Conservation (phyloP, 2,888 invertebrate species). For the Diarsia rubi region DNA sequence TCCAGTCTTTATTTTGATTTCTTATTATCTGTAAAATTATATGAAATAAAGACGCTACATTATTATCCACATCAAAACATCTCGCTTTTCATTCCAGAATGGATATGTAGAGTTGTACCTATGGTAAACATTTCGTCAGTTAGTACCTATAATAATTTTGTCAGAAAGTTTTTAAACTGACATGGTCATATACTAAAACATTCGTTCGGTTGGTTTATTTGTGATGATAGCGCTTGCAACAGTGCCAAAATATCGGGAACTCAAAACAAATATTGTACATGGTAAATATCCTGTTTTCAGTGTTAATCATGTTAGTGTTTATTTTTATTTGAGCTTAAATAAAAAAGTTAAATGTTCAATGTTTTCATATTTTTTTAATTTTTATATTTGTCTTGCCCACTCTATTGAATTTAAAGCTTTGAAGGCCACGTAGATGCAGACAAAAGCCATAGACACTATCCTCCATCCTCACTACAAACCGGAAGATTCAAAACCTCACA, state of each 20-base stretch:
- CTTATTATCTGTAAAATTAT: background rate
- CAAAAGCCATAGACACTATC: slow-evolving; percentile 1
- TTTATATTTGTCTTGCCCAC: too few relatives aligned
- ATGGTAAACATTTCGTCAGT: background rate
- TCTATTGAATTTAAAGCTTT: background rate
- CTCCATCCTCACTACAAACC: background rate
- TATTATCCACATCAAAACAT: background rate
- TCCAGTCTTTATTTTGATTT: background rate
- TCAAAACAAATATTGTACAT: background rate
- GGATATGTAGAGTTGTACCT: background rate
- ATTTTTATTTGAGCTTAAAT: background rate
- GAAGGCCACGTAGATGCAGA: background rate
- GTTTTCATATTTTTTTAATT: background rate
- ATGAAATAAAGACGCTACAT: background rate
- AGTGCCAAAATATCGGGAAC: background rate
- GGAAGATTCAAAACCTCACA: slow-evolving; percentile 13
- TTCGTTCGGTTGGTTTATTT: background rate
- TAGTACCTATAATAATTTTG: background rate
- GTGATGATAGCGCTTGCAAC: background rate
- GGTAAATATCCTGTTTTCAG: background rate
- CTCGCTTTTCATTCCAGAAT: background rate
- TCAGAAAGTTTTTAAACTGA: background rate
- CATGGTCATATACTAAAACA: background rate
- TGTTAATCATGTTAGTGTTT: background rate
- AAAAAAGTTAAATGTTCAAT: too few relatives aligned